phyloP scores from a whole-genome alignment of 2,888 invertebrate genomes.

The Rotaria magnacalcarata region DNA sequence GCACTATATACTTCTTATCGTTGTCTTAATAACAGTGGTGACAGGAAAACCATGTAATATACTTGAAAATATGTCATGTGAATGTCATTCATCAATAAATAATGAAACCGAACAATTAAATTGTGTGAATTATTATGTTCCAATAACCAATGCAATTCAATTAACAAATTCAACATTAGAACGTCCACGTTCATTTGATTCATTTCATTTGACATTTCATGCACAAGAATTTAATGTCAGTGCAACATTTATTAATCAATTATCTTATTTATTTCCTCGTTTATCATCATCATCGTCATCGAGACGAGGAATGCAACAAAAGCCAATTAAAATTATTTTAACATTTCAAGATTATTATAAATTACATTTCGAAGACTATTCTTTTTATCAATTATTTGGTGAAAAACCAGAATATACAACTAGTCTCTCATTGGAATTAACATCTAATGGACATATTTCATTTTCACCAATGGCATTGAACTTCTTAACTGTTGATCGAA shows the following conservation, averaged over 20 bases:
- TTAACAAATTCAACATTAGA: not conserved
- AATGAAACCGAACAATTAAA: not conserved
- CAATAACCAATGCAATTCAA: not conserved
- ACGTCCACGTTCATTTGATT: not conserved
- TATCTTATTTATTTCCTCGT: conserved; percentile 36
- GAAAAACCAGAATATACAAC: not conserved
- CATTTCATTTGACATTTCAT: conserved; percentile 6
- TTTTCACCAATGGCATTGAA: not conserved
- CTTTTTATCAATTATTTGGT: conserved; percentile 15
- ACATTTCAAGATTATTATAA: not conserved
- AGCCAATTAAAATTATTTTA: not conserved
- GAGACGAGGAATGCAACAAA: not conserved
- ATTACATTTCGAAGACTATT: conserved; percentile 24
- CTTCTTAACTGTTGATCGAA: not conserved
- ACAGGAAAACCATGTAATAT: not conserved
- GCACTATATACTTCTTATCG: not conserved
- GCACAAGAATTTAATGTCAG: not conserved
- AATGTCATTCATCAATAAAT: conserved; percentile 5
- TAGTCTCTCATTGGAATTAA: not conserved
- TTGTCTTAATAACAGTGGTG: not conserved
- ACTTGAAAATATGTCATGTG: conserved; percentile 6
- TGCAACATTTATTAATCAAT: not conserved
- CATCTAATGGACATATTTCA: conserved; percentile 22
- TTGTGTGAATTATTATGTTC: not conserved
- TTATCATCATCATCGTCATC: not conserved